phyloP scores from a whole-genome alignment of 2,113 vertebrate species.

The Pygathrix nemaeus region DNA sequence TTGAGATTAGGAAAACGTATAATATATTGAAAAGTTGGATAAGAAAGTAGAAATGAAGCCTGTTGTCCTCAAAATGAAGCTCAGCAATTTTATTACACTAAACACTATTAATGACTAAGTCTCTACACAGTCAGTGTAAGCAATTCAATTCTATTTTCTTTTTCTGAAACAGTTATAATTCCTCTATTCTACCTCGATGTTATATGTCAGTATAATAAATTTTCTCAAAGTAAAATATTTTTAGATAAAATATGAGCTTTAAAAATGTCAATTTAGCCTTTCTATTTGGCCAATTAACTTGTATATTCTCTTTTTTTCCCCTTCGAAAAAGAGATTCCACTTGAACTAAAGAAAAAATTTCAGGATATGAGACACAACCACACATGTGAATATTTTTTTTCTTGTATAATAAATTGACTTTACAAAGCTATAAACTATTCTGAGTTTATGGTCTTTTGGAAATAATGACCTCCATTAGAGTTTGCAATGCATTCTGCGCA shows the following conservation, averaged over 20 bases:
- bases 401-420: slow-evolving; percentile 28
- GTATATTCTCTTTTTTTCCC: neutral
- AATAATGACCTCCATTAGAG: slow-evolving; percentile 51
- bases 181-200: neutral
- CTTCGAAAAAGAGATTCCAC: neutral
- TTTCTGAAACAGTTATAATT: slow-evolving; percentile 17
- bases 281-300: neutral
- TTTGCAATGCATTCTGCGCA: neutral
- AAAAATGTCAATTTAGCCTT: neutral
- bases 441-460: slow-evolving; percentile 50
- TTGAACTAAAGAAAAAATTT: neutral
- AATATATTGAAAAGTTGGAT: neutral
- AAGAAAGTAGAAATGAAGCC: neutral
- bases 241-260: neutral
- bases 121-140: neutral
- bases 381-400: slow-evolving; percentile 21
- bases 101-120: neutral
- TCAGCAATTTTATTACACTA: neutral
- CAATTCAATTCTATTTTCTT: neutral
- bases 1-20: neutral
- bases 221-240: neutral
- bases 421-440: slow-evolving; percentile 13
- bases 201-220: neutral
- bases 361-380: neutral
- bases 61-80: neutral